A percentile compares a stretch with the other conserved stretches of the same genome.
phyloP scores from a whole-genome alignment of 2,113 vertebrate species.

The Hippotragus niger region DNA sequence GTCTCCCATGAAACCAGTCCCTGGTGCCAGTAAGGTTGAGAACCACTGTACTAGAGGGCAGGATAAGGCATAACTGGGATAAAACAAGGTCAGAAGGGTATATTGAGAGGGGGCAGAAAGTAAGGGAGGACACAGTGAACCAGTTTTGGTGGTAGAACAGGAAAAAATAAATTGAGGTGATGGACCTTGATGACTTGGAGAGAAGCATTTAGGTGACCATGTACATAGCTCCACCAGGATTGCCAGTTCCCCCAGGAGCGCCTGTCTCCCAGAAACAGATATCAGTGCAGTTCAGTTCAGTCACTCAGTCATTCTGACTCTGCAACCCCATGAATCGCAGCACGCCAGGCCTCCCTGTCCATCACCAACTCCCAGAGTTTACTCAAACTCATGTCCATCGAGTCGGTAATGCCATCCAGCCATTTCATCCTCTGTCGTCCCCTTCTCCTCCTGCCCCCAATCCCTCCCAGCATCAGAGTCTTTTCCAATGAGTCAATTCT shows the following conservation, averaged over 20 bases:
- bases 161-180: background rate
- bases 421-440: no score
- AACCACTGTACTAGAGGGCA: background rate
- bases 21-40: background rate
- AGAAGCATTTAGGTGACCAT: background rate
- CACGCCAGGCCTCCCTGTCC: no score
- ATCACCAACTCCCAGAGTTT: no score
- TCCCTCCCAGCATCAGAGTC: no score
- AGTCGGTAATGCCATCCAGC: no score
- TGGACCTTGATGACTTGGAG: background rate
- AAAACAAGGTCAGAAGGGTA: background rate
- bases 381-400: no score
- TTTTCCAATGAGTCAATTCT: no score
- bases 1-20: background rate
- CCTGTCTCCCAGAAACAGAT: background rate
- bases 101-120: background rate
- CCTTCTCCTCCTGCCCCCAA: no score
- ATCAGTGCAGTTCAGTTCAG: no score
- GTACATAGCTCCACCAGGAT: background rate
- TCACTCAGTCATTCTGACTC: no score
- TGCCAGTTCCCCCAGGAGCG: rapidly evolving
- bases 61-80: no score
- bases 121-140: background rate
- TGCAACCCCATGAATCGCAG: no score
- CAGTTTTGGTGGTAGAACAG: background rate